A percentile compares a stretch with the other conserved stretches of the same genome.
phyloP scores from a whole-genome alignment of 2,888 invertebrate genomes.

The Euplagia quadripunctaria region DNA sequence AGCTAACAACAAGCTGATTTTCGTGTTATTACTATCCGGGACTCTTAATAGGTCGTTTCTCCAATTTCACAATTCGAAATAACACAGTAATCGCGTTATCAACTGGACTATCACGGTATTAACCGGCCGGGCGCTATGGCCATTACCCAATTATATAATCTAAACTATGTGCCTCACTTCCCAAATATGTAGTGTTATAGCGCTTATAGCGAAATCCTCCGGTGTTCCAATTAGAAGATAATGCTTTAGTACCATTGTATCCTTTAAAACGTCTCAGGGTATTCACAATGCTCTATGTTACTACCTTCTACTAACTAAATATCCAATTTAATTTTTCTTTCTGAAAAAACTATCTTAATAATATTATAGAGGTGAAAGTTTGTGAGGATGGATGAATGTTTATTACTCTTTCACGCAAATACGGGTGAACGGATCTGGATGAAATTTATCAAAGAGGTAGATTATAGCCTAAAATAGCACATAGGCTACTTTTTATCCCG shows the following conservation, averaged over 20 bases:
- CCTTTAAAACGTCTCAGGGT: constrained; percentile 19
- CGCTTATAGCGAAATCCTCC: constrained; percentile 22
- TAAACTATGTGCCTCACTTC: constrained; percentile 39
- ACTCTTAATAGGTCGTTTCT: constrained; percentile 46
- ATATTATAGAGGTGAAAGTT: too few relatives aligned
- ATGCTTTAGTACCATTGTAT: constrained; percentile 18
- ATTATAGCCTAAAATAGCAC: too few relatives aligned
- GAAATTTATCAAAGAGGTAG: too few relatives aligned
- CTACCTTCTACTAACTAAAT: neutral
- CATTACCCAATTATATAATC: constrained; percentile 51
- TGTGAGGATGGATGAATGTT: too few relatives aligned
- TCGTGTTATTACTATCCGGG: constrained; percentile 28
- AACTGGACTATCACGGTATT: constrained; percentile 45
- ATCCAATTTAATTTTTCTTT: too few relatives aligned
- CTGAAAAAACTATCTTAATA: too few relatives aligned
- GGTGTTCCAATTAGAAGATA: constrained; percentile 37
- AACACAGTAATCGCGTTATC: constrained; percentile 49
- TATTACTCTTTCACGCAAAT: too few relatives aligned
- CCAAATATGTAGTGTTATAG: constrained; percentile 32
- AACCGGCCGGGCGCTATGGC: constrained; percentile 36
- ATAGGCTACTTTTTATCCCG: too few relatives aligned
- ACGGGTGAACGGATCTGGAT: too few relatives aligned
- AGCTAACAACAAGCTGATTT: neutral
- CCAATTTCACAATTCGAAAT: constrained; percentile 53
- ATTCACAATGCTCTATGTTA: constrained; percentile 16